Percentiles rank a stretch among this genome's conserved stretches.
phyloP scores from a whole-genome alignment of 2,113 vertebrate species.

The Microtus oregoni region DNA sequence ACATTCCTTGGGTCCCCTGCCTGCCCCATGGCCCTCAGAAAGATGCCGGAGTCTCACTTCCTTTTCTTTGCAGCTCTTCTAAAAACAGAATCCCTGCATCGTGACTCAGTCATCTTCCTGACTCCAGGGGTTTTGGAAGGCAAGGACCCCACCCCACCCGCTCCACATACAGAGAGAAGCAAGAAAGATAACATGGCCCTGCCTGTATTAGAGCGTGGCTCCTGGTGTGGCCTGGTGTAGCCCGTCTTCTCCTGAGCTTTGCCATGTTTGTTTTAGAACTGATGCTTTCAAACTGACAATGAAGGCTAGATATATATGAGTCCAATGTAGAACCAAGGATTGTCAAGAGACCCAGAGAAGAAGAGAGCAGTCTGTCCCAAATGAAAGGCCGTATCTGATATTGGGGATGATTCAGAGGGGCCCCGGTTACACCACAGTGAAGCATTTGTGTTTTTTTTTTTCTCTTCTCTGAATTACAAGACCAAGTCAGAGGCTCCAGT shows the following conservation, averaged over 20 bases:
- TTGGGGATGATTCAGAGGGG: rapidly evolving
- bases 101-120: constrained; percentile 35
- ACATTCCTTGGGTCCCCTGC: not conserved
- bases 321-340: rapidly evolving
- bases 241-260: not conserved
- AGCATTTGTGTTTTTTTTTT: not conserved
- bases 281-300: not conserved
- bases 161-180: not conserved
- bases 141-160: not conserved
- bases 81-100: not conserved
- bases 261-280: not conserved
- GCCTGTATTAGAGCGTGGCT: not conserved
- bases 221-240: not conserved
- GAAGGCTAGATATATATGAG: not conserved
- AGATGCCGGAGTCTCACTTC: not conserved
- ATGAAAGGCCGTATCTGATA: rapidly evolving
- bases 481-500: not conserved
- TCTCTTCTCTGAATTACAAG: not conserved
- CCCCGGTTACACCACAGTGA: not conserved
- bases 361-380: not conserved
- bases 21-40: not conserved
- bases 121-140: not conserved
- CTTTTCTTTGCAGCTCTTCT: not conserved
- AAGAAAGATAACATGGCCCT: not conserved
- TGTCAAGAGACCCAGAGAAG: not conserved